phyloP scores from a whole-genome alignment of 2,113 vertebrate species.

The Cyanoderma ruficeps region DNA sequence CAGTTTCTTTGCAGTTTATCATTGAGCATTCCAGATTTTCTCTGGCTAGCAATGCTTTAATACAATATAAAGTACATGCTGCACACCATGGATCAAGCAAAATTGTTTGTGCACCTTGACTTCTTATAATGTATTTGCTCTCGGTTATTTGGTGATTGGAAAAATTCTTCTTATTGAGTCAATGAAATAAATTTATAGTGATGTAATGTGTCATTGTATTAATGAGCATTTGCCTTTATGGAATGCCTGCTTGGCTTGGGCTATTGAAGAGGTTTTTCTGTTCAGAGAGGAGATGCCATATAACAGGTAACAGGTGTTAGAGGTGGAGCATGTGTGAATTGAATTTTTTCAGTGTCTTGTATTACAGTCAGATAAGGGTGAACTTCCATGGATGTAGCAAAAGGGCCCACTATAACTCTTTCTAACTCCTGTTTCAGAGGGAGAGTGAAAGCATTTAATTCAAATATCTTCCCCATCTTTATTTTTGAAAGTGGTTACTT shows the following conservation, averaged over 20 bases:
- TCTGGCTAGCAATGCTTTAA: not conserved
- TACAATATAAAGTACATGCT: not conserved
- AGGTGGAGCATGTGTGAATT: not conserved
- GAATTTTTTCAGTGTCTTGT: not conserved
- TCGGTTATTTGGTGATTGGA: not conserved
- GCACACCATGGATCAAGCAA: not conserved
- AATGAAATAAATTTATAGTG: not conserved
- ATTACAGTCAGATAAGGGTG: not conserved
- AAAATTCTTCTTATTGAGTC: not conserved
- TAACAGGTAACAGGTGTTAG: not conserved
- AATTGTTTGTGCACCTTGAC: not conserved
- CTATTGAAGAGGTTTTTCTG: not conserved
- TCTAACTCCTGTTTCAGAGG: not conserved
- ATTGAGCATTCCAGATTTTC: not conserved
- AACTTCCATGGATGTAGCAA: not conserved
- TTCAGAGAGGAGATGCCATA: not conserved
- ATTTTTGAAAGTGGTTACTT: not conserved
- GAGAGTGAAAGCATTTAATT: not conserved
- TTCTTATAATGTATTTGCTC: not conserved
- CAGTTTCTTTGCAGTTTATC: conserved; percentile 34
- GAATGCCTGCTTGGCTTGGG: not conserved
- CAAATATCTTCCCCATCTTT: not conserved
- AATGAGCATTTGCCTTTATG: not conserved
- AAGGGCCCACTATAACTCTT: not conserved
- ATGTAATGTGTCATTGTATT: fast-evolving